A percentile compares a stretch with the other conserved stretches of the same genome.
Evolutionary conservation across 2,113 vertebrate species (phyloP).

Genomic region (Mesitornis unicolor): DNA sequence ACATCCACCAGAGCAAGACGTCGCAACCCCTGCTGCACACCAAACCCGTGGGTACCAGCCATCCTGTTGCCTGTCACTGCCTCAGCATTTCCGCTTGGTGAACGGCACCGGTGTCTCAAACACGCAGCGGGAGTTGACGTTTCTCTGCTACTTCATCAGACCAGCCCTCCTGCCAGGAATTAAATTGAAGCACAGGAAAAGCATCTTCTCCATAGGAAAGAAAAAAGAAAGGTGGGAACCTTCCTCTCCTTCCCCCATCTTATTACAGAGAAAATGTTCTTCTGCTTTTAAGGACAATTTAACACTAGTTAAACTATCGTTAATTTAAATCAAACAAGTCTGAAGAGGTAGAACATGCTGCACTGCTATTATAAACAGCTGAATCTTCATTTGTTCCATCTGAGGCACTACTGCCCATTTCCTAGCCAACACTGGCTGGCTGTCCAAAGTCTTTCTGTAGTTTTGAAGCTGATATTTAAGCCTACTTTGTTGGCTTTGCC

Average conservation of each 20-base stretch:
- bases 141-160: not conserved
- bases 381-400: not conserved
- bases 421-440: not conserved
- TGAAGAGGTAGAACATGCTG: not conserved
- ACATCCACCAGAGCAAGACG: not conserved
- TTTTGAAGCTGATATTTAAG: not conserved
- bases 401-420: not conserved
- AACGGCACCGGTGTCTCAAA: not conserved
- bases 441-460: not conserved
- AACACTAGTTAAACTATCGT: not conserved
- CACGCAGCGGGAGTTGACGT: not conserved
- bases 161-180: not conserved
- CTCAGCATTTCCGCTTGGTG: not conserved
- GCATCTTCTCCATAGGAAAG: not conserved
- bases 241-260: not conserved
- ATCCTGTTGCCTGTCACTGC: not conserved
- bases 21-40: rapidly evolving
- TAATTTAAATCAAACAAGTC: constrained; percentile 52
- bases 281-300: constrained; percentile 48
- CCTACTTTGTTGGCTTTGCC: not conserved
- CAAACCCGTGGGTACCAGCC: rapidly evolving
- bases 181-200: not conserved
- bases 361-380: constrained; percentile 11
- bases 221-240: not conserved
- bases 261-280: not conserved